phyloP scores from a whole-genome alignment of 2,797 vertebrate genomes.

The Galagoides demidoff region DNA sequence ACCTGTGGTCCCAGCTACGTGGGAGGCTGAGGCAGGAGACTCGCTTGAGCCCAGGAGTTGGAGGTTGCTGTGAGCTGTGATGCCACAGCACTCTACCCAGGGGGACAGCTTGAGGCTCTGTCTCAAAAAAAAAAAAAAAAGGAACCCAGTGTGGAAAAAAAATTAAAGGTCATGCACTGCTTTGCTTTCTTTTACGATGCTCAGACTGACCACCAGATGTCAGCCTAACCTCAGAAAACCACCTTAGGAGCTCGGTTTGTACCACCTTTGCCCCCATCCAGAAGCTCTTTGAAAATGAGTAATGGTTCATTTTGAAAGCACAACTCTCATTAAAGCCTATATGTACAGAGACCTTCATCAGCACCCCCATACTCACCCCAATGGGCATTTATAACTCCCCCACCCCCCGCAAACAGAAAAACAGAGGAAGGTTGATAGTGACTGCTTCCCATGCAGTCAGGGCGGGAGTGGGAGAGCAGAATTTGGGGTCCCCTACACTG shows the following conservation, averaged over 20 bases:
- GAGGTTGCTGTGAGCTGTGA: no score
- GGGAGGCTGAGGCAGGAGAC: no score
- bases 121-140: not conserved
- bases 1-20: no score
- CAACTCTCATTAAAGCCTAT: not conserved
- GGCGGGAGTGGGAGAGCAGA: accelerated
- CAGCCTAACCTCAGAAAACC: slow-evolving; percentile 48
- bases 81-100: no score
- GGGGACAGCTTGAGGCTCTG: no score
- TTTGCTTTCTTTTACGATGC: not conserved
- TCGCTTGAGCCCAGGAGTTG: no score
- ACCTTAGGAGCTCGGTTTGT: accelerated
- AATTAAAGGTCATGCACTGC: accelerated
- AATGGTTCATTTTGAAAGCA: accelerated
- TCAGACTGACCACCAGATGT: slow-evolving; percentile 55
- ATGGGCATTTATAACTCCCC: not conserved
- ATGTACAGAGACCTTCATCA: no score
- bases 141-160: not conserved
- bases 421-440: no score
- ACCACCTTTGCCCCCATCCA: accelerated
- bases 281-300: not conserved
- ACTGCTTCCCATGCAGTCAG: not conserved
- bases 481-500: accelerated
- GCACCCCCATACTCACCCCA: not conserved
- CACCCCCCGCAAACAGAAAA: not conserved